phyloP scores from a whole-genome alignment of 1,140 invertebrate genomes.

The Pseudomyrmex concolor region DNA sequence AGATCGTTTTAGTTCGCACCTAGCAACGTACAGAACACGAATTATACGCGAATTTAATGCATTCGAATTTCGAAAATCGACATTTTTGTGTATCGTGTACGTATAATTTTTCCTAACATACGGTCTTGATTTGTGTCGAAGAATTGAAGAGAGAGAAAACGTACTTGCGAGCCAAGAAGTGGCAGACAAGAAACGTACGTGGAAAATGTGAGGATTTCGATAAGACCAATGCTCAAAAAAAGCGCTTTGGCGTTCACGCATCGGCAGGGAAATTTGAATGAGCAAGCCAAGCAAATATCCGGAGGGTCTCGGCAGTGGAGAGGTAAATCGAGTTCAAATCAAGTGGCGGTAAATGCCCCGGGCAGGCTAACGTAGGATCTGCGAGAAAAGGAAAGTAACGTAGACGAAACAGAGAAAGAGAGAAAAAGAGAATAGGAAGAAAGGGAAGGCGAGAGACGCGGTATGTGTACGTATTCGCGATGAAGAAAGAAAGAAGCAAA shows the following conservation, averaged over 20 bases:
- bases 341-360: slow-evolving; percentile 80
- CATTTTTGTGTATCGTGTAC: background rate
- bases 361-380: slow-evolving; percentile 69
- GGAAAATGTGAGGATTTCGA: slow-evolving; percentile 43
- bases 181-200: slow-evolving; percentile 31
- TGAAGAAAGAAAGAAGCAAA: slow-evolving; percentile 28
- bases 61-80: background rate
- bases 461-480: background rate
- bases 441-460: slow-evolving; percentile 31
- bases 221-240: slow-evolving; percentile 42
- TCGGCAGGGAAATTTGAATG: slow-evolving; percentile 72
- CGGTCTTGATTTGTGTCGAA: background rate
- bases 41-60: background rate
- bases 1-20: too few relatives aligned
- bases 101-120: background rate
- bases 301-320: slow-evolving; percentile 67
- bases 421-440: slow-evolving; percentile 12
- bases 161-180: background rate
- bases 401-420: slow-evolving; percentile 21
- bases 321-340: slow-evolving; percentile 80
- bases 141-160: background rate
- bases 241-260: slow-evolving; percentile 47
- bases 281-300: slow-evolving; percentile 81
- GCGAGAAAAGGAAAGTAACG: slow-evolving; percentile 52
- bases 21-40: too few relatives aligned